Evolutionary conservation across 2,888 invertebrate genomes (phyloP), one percentile per base, ranked within the genome.

Genomic region (Eudiplozoon nipponicum): DNA sequence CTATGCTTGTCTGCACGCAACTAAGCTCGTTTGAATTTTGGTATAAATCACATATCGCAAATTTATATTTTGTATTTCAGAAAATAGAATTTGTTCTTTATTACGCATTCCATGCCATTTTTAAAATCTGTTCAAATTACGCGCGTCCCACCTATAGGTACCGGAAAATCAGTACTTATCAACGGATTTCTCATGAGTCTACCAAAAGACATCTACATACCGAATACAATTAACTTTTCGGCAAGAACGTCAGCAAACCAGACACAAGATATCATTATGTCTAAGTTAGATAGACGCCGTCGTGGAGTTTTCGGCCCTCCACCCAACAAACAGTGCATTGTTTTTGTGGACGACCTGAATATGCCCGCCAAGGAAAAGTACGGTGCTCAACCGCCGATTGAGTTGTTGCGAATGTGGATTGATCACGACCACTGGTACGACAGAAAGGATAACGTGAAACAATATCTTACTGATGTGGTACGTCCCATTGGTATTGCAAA

Each of bases 341-440:
- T 81, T 34, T 84, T 84, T 55, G 75, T 86, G 23, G 86, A 86
- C 52, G 84, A 86, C 55, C 69, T 86, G n/a, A 78, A 77, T 50
- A 77, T 84, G 77, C 84, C 84, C 0, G 63, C 73, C 49, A 70
- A 73, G 39, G 77, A 78, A 59, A 67, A 68, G 2, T 81, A 75
- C 51, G 84, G 81, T 0, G 80, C 81, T 0, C 81, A 84, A 55
- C 81, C 84, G 0, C 77, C 84, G 0, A 75, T 86, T 40, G 84
- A 86, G 55, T 62, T 86, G 29, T 57, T 86, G 19, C 49, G 59
- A 5, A 58, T 59, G 49, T 57, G 56, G 55, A 46, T 55, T 2
- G 58, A 58, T 44, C 58, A 58, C 48, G 55, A 54, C 53, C 54
- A 52, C 45, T 58, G 57, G 58, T 55, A n/a, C n/a, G 59, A 59